Conservation (phyloP, 2,113 vertebrate genomes). For the Anoplopoma fimbria region DNA sequence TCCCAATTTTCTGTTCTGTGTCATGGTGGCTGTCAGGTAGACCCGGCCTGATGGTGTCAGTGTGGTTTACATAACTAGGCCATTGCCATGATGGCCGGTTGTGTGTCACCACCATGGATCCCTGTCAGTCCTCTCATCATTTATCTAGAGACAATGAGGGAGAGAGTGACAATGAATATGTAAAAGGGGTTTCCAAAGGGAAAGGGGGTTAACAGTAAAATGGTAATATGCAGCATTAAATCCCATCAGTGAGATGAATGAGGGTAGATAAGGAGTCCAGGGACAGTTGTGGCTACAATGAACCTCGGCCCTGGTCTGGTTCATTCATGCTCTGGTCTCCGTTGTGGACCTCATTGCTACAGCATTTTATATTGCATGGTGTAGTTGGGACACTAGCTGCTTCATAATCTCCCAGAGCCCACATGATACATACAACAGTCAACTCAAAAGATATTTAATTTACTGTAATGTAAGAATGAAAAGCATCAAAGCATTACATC, state of each 20-base stretch:
- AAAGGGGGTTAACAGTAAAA: constrained; percentile 18
- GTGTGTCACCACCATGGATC: constrained; percentile 19
- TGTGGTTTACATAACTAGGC: constrained; percentile 62
- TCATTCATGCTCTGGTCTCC: constrained; percentile 16
- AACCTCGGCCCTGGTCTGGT: constrained; percentile 11
- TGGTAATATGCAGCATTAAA: constrained; percentile 42
- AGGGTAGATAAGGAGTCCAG: constrained; percentile 57
- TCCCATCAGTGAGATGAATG: constrained; percentile 60
- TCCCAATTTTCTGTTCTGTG: constrained; percentile 39
- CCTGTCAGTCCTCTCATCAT: constrained; percentile 25
- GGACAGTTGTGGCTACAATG: constrained; percentile 4
- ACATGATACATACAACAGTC: neutral
- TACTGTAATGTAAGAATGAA: neutral
- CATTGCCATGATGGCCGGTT: constrained; percentile 26
- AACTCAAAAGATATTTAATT: neutral
- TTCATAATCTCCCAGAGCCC: too few species aligned
- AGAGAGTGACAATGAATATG: constrained; percentile 11
- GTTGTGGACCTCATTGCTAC: neutral
- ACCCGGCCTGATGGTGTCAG: constrained; percentile 59
- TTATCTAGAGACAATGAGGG: constrained; percentile 26
- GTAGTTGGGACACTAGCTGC: neutral
- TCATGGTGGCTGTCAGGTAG: constrained; percentile 65
- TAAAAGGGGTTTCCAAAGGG: neutral
- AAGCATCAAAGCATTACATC: neutral
- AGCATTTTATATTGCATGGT: neutral